Percentiles rank a stretch among this genome's conserved stretches.
Evolutionary conservation across 1,140 invertebrate species (phyloP).

Genomic region (Pentalonia nigronervosa): DNA sequence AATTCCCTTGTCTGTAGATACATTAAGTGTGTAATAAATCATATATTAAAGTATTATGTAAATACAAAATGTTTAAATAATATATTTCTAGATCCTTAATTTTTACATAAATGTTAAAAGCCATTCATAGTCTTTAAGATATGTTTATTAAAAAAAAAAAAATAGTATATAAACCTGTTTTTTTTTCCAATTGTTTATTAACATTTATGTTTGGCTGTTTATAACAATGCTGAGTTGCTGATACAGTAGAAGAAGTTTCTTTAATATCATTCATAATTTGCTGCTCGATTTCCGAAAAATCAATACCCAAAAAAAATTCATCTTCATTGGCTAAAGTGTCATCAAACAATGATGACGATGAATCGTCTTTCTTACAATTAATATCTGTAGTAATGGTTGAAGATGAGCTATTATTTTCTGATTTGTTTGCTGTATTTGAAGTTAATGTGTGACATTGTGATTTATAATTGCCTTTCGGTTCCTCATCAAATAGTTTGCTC

Average conservation of each 20-base stretch:
- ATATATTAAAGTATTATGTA: no score
- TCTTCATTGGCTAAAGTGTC: conserved; percentile 3
- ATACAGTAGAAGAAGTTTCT: no score
- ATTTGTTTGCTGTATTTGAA: not conserved
- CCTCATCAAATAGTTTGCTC: not conserved
- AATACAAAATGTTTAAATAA: no score
- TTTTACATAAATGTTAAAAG: no score
- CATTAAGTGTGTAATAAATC: no score
- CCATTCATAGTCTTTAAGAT: no score
- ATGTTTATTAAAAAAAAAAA: no score
- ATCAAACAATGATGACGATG: not conserved
- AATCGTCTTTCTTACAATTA: not conserved
- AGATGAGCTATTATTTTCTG: not conserved
- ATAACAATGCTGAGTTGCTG: not conserved
- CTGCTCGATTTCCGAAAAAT: conserved; percentile 25
- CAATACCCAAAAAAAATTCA: not conserved
- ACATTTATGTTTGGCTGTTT: not conserved
- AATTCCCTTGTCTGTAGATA: no score
- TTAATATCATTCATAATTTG: conserved; percentile 8
- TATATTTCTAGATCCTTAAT: no score
- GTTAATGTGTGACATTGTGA: not conserved
- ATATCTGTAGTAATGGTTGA: not conserved
- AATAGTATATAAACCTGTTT: not conserved
- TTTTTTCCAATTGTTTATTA: not conserved
- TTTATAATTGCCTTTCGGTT: not conserved